Evolutionary conservation across 2,888 invertebrate species (phyloP).

Genomic region (Saturnia pavonia): DNA sequence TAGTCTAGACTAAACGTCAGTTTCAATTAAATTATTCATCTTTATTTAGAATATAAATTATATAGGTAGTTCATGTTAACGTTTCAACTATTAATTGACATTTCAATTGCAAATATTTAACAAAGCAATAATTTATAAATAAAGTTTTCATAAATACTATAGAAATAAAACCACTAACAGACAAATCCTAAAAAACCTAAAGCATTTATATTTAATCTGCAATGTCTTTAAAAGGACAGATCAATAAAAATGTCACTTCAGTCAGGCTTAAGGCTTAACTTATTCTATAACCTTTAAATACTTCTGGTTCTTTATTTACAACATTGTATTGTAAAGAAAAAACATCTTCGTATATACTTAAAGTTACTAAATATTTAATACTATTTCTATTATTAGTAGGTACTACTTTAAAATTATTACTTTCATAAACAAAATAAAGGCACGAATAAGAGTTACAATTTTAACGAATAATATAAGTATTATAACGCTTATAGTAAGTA

Average conservation of each 20-base stretch:
- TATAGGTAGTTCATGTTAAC: neutral
- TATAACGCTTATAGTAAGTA: no score
- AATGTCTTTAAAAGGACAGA: slow-evolving; percentile 3
- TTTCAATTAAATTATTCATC: neutral
- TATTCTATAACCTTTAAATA: neutral
- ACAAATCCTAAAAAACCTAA: neutral
- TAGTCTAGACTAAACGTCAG: slow-evolving; percentile 2
- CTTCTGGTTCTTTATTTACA: neutral
- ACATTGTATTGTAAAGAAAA: slow-evolving; percentile 21
- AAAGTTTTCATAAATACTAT: neutral
- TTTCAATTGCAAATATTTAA: neutral
- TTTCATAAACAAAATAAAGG: no score
- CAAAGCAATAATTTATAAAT: neutral
- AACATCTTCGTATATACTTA: slow-evolving; percentile 21
- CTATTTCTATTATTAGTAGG: neutral
- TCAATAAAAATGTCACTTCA: slow-evolving; percentile 11
- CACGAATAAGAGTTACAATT: no score
- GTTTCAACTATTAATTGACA: neutral
- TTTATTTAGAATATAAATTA: neutral
- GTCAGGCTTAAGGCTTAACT: neutral
- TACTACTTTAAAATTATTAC: no score
- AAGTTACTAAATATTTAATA: slow-evolving; percentile 31
- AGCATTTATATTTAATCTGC: slow-evolving; percentile 1
- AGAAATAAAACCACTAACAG: neutral
- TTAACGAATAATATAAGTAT: no score